phyloP scores from a whole-genome alignment of 2,888 invertebrate species.

The Gnatocerus cornutus region DNA sequence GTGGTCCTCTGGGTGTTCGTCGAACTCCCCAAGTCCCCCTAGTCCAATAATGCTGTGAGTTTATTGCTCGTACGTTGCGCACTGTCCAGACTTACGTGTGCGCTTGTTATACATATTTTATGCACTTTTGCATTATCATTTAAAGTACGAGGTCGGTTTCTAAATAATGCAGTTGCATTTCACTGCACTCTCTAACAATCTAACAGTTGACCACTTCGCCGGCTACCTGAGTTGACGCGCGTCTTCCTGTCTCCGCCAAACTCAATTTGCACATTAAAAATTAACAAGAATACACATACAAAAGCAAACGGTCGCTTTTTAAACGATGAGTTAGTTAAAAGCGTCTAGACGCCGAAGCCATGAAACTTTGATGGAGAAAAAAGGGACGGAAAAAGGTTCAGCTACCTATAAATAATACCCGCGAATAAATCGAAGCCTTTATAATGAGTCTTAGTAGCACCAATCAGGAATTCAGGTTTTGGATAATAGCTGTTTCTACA shows the following conservation, averaged over 20 bases:
- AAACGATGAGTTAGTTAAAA: conserved; percentile 47
- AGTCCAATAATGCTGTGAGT: conserved; percentile 55
- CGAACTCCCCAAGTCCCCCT: conserved; percentile 48
- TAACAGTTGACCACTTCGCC: conserved; percentile 43
- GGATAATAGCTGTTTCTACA: conserved; percentile 30
- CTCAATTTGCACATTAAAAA: conserved; percentile 49
- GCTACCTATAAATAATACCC: conserved; percentile 26
- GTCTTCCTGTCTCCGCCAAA: conserved; percentile 46
- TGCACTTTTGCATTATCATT: conserved; percentile 59
- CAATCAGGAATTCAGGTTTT: conserved; percentile 31
- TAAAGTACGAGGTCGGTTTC: conserved; percentile 51
- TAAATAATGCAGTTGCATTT: conserved; percentile 54
- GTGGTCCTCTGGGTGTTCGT: conserved; percentile 30
- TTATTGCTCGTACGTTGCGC: conserved; percentile 53
- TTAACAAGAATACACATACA: conserved; percentile 38
- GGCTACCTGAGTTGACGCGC: conserved; percentile 39
- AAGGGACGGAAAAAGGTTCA: conserved; percentile 17
- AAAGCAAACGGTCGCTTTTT: conserved; percentile 34
- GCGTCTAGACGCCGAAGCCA: conserved; percentile 44
- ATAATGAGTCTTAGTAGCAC: conserved; percentile 29
- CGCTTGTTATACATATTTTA: conserved; percentile 56
- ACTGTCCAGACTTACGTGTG: conserved; percentile 51
- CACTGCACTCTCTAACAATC: conserved; percentile 48
- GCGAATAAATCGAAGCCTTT: conserved; percentile 33
- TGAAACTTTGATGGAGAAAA: conserved; percentile 33